Percentiles rank a stretch among this genome's conserved stretches.
Evolutionary conservation across 2,888 invertebrate genomes (phyloP).

Genomic region (Strigamia transsilvanica): DNA sequence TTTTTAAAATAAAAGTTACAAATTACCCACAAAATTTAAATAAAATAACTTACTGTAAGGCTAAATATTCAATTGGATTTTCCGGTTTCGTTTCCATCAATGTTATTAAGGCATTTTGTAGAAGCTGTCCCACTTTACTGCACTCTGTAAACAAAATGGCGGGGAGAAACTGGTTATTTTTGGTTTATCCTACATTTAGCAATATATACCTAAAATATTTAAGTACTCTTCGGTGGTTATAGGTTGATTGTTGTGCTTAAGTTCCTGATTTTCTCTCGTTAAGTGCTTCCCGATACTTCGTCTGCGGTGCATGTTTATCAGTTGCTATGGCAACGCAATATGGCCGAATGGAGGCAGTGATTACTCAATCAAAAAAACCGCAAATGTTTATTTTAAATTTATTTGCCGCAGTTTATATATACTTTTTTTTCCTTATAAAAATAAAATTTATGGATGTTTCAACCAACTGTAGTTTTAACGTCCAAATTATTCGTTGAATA

Average conservation of each 20-base stretch:
- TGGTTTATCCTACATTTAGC: no score
- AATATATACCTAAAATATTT: neutral
- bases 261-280: neutral
- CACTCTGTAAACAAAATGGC: neutral
- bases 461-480: neutral
- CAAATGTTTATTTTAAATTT: no score
- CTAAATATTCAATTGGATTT: constrained; percentile 57
- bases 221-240: neutral
- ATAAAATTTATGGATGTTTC: neutral
- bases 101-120: constrained; percentile 56
- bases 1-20: neutral
- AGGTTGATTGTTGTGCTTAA: neutral
- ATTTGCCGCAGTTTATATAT: no score
- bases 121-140: constrained; percentile 53
- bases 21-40: constrained; percentile 18
- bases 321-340: neutral
- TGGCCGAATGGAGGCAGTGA: neutral
- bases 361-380: neutral
- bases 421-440: no score
- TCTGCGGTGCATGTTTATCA: neutral
- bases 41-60: constrained; percentile 53
- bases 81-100: constrained; percentile 57
- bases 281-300: neutral
- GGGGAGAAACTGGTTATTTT: no score
- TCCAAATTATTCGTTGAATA: constrained; percentile 6